Conservation (phyloP, 2,888 invertebrate genomes). For the Busseola fusca region DNA sequence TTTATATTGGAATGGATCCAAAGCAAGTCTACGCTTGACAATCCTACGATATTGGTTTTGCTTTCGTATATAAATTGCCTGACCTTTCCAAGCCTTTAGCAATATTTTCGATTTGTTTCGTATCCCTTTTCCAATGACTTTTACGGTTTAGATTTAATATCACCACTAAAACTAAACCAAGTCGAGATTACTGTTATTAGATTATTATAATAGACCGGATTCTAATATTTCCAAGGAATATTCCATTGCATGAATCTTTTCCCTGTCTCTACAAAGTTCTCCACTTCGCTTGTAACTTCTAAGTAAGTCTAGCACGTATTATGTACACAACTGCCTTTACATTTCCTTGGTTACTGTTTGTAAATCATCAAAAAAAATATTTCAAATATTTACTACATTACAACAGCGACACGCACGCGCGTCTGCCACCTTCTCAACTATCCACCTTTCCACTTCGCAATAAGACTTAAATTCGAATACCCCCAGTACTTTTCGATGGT, state of each 20-base stretch:
- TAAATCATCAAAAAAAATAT: conserved; percentile 77
- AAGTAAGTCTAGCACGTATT: conserved; percentile 56
- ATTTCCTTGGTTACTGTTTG: conserved; percentile 78
- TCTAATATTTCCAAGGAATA: background rate
- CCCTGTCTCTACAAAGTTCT: conserved; percentile 13
- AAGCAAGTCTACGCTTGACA: background rate
- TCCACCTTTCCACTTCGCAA: conserved; percentile 55
- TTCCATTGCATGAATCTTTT: conserved; percentile 26
- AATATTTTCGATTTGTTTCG: conserved; percentile 9
- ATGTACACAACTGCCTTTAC: conserved; percentile 71
- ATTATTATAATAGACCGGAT: conserved; percentile 4
- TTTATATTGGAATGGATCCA: background rate
- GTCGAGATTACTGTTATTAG: background rate
- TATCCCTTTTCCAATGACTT: background rate
- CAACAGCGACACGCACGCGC: conserved; percentile 75
- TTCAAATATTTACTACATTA: conserved; percentile 75
- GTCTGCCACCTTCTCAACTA: conserved; percentile 41
- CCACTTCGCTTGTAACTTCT: conserved; percentile 33
- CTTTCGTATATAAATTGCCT: conserved; percentile 2
- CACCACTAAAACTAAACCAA: background rate
- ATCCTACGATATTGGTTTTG: background rate
- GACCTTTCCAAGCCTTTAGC: background rate
- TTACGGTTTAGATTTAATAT: background rate
- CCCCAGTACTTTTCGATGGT: conserved; percentile 66
- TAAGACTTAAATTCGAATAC: conserved; percentile 64